phyloP scores from a whole-genome alignment of 1,140 invertebrate genomes.

The Dolichoris vasculosae region DNA sequence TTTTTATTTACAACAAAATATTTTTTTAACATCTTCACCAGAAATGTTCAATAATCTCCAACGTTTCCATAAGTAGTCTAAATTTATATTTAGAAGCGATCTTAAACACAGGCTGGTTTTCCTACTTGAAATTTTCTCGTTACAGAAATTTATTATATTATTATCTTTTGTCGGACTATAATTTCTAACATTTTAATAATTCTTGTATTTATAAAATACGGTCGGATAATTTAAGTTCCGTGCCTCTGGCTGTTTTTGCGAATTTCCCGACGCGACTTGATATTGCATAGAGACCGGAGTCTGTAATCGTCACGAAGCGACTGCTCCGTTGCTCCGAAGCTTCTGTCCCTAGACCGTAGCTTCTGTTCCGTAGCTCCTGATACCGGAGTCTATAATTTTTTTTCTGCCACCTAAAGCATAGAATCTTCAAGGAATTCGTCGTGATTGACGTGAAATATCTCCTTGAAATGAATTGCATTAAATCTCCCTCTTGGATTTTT shows the following conservation, averaged over 20 bases:
- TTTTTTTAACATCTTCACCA: too few relatives aligned
- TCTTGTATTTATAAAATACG: conserved; percentile 7
- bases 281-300: not conserved
- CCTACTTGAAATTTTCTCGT: not conserved
- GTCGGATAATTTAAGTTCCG: conserved; percentile 2
- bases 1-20: too few relatives aligned
- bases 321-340: not conserved
- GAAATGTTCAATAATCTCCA: too few relatives aligned
- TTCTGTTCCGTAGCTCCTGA: not conserved
- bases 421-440: conserved; percentile 14
- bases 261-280: conserved; percentile 5
- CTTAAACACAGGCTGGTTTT: not conserved
- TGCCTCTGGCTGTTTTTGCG: not conserved
- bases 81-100: too few relatives aligned
- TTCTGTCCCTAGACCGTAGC: not conserved
- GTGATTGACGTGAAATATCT: not conserved
- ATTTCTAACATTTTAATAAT: not conserved
- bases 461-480: not conserved
- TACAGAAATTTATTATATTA: not conserved
- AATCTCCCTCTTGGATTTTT: not conserved
- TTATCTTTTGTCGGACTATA: not conserved
- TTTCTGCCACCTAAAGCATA: not conserved
- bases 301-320: conserved; percentile 2
- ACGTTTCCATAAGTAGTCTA: too few relatives aligned
- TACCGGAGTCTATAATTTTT: not conserved